Evolutionary conservation across 2,113 vertebrate genomes (phyloP), one percentile per base, ranked within the genome.

Genomic region (Menidia beryllina): DNA sequence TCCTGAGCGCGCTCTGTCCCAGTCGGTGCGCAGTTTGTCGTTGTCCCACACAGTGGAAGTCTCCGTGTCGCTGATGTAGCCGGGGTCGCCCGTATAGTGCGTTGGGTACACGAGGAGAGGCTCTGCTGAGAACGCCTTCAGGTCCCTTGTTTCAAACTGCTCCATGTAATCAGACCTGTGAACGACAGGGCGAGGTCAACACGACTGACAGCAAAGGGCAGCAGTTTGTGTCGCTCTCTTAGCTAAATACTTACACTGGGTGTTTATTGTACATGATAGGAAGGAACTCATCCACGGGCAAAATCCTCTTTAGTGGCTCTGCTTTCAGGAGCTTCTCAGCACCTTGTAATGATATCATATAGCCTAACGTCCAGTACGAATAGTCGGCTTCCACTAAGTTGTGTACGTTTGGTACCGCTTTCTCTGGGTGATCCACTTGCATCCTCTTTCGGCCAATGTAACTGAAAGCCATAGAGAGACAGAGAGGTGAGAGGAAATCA

Each of bases 211-310:
- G 13, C 20, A 7, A 25, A 43, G 27, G 52, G 38, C 12, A 71
- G 0, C 52, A n/a, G 17, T 7, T 41, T 26, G 0, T 41, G 23
- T 20, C 30, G 12, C 0, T 45, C 17, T 17, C 19, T 17, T 45
- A 11, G 2, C 6, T 3, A 51, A 72, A 81, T 0, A 91, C 96
- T 92, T 92, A 98, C 97, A 96, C 89, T 12, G 97, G 97, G 61
- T 98, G 97, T 67, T 97, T 97, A 79, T 97, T 91, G 69, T 92
- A 98, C 97, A 98, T 98, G 70, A 98, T 88, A 0, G 97, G 97
- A 60, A 98, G 95, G 77, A 97, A 98, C 74, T 98, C 97, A 0
- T 98, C 97, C 1, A 98, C 97, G 0, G 97, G 97, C 54, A 98
- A 75, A 90, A 98, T 93, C 82, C 82, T 96, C 71, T 83, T 82